phyloP scores from a whole-genome alignment of 2,888 invertebrate genomes.

The Germaria angustata region DNA sequence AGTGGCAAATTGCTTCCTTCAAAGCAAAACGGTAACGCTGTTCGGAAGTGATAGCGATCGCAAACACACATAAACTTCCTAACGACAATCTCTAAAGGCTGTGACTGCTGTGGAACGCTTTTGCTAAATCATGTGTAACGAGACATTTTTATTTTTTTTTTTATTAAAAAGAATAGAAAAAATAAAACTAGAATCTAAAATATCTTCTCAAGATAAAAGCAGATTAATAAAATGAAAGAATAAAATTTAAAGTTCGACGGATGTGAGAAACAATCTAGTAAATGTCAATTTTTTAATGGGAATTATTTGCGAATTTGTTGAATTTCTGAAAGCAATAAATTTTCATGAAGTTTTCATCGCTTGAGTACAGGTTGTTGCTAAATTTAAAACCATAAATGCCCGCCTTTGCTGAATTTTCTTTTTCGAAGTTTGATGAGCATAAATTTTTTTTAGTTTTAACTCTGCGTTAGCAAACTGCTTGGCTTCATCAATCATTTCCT shows the following conservation, averaged over 20 bases:
- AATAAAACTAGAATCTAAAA: slow-evolving; percentile 13
- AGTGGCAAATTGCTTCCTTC: too few relatives aligned
- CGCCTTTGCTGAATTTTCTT: neutral
- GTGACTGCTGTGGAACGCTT: neutral
- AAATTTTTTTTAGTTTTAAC: neutral
- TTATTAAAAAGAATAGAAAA: neutral
- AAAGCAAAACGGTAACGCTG: too few relatives aligned
- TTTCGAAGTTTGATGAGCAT: too few relatives aligned
- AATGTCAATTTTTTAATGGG: neutral
- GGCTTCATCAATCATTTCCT: slow-evolving; percentile 58
- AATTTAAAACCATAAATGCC: neutral
- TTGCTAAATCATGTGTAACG: slow-evolving; percentile 17
- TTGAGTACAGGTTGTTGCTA: neutral
- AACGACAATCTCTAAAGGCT: neutral
- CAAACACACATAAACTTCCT: slow-evolving; percentile 33
- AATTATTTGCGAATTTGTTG: neutral
- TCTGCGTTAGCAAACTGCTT: slow-evolving; percentile 27
- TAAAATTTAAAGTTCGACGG: slow-evolving; percentile 1
- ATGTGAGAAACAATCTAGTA: neutral
- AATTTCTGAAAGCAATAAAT: slow-evolving; percentile 1
- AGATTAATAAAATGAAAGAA: neutral
- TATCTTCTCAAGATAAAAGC: neutral
- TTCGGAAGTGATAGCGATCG: slow-evolving; percentile 49
- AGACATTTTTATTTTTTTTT: too few relatives aligned
- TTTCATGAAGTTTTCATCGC: neutral